Percentiles rank a stretch among this genome's conserved stretches.
Conservation (phyloP, 2,113 vertebrate genomes). For the Urocynchramus pylzowi region DNA sequence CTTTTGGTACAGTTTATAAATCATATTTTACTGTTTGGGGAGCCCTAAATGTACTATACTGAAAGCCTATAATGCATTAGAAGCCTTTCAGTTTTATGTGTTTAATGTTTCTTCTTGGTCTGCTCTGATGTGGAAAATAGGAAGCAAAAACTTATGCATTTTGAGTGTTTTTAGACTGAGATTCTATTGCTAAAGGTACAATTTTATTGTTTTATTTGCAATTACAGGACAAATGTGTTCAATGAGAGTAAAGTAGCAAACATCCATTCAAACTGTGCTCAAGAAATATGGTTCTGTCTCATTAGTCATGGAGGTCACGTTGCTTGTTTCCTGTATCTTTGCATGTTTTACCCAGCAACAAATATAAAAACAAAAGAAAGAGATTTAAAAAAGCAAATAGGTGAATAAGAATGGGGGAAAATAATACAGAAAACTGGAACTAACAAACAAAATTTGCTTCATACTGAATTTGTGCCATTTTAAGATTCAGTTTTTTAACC, state of each 20-base stretch:
- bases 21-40: background rate
- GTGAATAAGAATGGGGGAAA: background rate
- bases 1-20: slow-evolving; percentile 49
- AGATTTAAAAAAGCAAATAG: background rate
- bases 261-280: background rate
- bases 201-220: background rate
- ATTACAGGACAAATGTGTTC: background rate
- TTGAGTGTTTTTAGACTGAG: background rate
- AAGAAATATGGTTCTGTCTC: background rate
- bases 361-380: background rate
- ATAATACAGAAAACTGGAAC: background rate
- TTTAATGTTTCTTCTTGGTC: slow-evolving; percentile 1
- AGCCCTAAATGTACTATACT: slow-evolving; percentile 4
- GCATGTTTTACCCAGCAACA: background rate
- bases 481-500: slow-evolving; percentile 52
- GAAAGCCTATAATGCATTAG: background rate
- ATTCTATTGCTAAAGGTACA: background rate
- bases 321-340: background rate
- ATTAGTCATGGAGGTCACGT: background rate
- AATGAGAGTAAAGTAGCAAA: background rate
- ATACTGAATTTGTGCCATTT: slow-evolving; percentile 39
- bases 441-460: slow-evolving; percentile 13
- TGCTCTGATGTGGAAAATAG: slow-evolving; percentile 3
- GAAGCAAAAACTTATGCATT: background rate
- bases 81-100: slow-evolving; percentile 18